Base-by-base conservation (phyloP, 2,797 vertebrate species). In the Dryobates pubescens region DNA sequence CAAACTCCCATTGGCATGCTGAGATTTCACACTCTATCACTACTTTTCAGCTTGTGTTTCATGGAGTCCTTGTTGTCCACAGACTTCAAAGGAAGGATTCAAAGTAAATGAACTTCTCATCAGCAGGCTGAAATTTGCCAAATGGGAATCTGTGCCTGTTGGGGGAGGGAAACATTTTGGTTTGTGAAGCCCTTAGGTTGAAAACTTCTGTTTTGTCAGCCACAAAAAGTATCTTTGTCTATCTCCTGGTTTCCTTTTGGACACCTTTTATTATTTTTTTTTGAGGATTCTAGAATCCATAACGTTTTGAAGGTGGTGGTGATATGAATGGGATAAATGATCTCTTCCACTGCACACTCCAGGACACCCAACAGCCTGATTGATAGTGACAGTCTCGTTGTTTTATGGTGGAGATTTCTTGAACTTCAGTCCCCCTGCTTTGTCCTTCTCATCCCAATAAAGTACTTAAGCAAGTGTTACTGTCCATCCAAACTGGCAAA, bases 1-100 rank as follows among this genome's bases (percentile, higher is more conserved):
- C 58, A 72, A 36, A 53, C 38, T 70, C 22, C n/a, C 19, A 9
- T 90, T 75, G 72, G 10, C 47, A 41, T 63, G 24, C 57, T 72
- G 73, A 58, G 56, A 80, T 91, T 93, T 91, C 61, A 65, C 2
- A 9, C 22, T 73, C 8, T 73, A 29, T 73, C 69, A 27, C 45
- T 85, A 64, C 22, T 86, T 95, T 89, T 89, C 59, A 86, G 1
- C 17, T 88, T 86, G 10, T 89, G 20, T 90, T 86, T 90, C 87
- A 49, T 83, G 13, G 58, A 69, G 18, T 65, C 27, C 43, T 89
- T 83, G 19, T 78, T 89, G 72, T 82, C 79, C 51, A 6, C 32
- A n/a, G 67, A 69, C 77, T 89, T 83, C n/a, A 72, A 72, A 78
- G 82, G 30, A 80, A 59, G 59, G 85, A 78, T 83, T 87, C 43